These are phyloP conservation scores for Poecilus cupreus DNA, from an alignment of 2,888 invertebrate species.

Conservation along the genomic window DNA sequence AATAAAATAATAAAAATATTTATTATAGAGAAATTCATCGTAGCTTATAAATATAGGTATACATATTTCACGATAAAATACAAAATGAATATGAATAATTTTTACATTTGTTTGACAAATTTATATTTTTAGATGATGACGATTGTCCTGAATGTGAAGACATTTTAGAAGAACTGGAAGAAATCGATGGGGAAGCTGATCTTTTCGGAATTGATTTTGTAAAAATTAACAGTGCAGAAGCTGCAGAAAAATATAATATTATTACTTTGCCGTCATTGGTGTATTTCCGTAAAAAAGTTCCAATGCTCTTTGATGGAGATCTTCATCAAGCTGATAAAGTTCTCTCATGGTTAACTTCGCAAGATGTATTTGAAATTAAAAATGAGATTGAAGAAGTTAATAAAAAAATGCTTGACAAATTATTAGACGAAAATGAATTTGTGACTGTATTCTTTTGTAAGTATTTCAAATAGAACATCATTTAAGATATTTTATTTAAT, in stretches of 20 bases:
- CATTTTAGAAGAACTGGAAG: slow-evolving; percentile 91
- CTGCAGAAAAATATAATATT: slow-evolving; percentile 87
- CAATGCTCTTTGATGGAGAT: slow-evolving; percentile 93
- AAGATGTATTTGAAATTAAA: slow-evolving; percentile 95
- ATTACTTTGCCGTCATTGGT: slow-evolving; percentile 90
- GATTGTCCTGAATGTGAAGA: slow-evolving; percentile 94
- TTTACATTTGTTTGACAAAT: too few relatives aligned
- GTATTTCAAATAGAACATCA: slow-evolving; percentile 69
- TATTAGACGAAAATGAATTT: slow-evolving; percentile 95
- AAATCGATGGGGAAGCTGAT: slow-evolving; percentile 96
- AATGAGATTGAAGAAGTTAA: slow-evolving; percentile 98
- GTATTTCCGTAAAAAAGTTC: slow-evolving; percentile 87
- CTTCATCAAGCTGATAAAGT: slow-evolving; percentile 90
- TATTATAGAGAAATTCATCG: too few relatives aligned
- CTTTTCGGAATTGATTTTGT: slow-evolving; percentile 96
- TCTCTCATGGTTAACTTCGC: slow-evolving; percentile 92
- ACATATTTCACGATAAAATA: too few relatives aligned
- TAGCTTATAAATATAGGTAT: too few relatives aligned
- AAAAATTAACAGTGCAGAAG: slow-evolving; percentile 88
- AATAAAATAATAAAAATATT: too few relatives aligned
- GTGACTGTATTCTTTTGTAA: slow-evolving; percentile 96
- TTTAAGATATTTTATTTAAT: slow-evolving; percentile 28
- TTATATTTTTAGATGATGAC: slow-evolving; percentile 82
- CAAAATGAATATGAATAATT: too few relatives aligned
- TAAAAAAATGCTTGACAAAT: slow-evolving; percentile 95